phyloP scores from a whole-genome alignment of 2,797 vertebrate genomes.

The Micromesistius poutassou region DNA sequence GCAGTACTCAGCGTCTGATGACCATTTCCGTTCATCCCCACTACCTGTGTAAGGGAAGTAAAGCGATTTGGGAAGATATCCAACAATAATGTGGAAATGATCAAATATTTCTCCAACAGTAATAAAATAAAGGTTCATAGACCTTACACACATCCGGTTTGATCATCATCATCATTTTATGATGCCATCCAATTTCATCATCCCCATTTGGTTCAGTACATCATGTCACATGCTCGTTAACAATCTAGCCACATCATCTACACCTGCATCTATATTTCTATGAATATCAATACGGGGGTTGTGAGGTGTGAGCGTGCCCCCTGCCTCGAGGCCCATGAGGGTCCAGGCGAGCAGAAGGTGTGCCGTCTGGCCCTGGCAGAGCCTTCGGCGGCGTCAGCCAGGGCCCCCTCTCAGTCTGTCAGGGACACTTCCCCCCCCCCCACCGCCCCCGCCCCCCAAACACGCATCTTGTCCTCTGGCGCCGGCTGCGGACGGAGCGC shows the following conservation, averaged over 20 bases:
- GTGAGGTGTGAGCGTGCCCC: background rate
- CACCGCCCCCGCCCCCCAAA: conserved; percentile 26
- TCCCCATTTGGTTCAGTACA: background rate
- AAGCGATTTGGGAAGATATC: background rate
- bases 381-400: conserved; percentile 6
- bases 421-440: conserved; percentile 26
- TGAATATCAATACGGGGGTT: background rate
- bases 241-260: background rate
- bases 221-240: background rate
- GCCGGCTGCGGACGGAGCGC: conserved; percentile 17
- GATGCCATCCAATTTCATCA: background rate
- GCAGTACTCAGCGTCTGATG: background rate
- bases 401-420: background rate
- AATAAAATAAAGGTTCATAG: background rate
- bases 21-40: background rate
- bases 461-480: conserved; percentile 30
- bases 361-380: background rate
- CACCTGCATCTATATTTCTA: background rate
- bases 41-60: background rate
- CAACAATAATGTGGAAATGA: too few species aligned
- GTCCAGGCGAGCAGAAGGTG: background rate
- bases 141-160: background rate
- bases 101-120: background rate
- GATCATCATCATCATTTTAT: background rate
- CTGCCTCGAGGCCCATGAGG: background rate